Conservation (phyloP, 2,888 invertebrate genomes). For the Caenorhabditis sinica region DNA sequence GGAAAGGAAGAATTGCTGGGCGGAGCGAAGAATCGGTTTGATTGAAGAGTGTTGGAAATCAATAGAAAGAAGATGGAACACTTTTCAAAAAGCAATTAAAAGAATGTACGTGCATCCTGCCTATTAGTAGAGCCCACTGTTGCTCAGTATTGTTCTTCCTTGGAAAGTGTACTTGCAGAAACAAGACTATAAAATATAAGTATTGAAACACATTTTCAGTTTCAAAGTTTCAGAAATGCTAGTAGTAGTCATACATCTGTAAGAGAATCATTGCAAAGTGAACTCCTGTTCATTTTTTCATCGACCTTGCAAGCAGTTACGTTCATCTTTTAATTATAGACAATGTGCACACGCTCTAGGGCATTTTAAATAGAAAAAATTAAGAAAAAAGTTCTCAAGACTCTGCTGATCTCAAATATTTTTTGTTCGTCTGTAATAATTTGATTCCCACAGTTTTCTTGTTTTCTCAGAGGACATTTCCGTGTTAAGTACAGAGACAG, state of each 20-base stretch:
- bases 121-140: background rate
- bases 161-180: background rate
- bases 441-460: background rate
- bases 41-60: background rate
- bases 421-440: background rate
- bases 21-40: background rate
- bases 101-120: background rate
- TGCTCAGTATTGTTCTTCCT: background rate
- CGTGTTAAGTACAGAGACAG: background rate
- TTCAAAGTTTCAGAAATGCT: too few relatives aligned
- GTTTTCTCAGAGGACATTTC: background rate
- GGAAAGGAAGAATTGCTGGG: background rate
- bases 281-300: background rate
- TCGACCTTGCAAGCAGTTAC: background rate
- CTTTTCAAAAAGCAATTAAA: background rate
- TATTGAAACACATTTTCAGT: background rate
- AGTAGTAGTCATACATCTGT: background rate
- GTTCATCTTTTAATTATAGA: background rate
- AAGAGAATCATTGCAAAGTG: background rate
- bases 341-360: conserved; percentile 18
- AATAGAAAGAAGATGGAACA: too few relatives aligned
- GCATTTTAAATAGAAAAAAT: background rate
- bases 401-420: background rate
- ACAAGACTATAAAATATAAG: background rate
- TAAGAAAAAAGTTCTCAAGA: background rate